Evolutionary conservation across 2,888 invertebrate species (phyloP), one percentile per base, ranked within the genome.

Genomic region (Idaea aversata): DNA sequence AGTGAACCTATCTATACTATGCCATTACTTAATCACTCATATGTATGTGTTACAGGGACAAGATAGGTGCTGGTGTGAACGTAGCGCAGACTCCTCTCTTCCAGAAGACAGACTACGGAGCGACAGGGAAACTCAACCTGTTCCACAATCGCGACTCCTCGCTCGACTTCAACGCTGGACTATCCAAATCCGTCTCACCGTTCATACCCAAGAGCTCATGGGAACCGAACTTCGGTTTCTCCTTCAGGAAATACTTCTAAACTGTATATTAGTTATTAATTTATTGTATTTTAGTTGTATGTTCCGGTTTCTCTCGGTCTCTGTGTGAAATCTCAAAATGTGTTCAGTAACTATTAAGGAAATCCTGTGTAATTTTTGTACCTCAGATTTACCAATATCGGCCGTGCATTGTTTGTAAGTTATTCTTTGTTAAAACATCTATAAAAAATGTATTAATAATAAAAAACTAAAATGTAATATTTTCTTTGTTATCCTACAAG

Each of bases 111-210:
- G 84, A 84, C 66, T 80, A 80, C 70, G 82, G 83, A 0, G 80
- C 80, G 0, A 75, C 58, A 15, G 84, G 84, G 0, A 85, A 84
- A 58, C 65, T 84, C 61, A 85, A 85, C 70, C 64, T 85, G 35
- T 83, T 81, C 71, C 76, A 71, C 2, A 65, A 63, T 5, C 75
- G 70, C 0, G 62, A 69, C 47, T 71, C 73, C 0, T 82, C 85
- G 1, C 62, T 85, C n/a, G 85, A 85, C 74, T 78, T 85, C 59
- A 83, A 76, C 65, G 84, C 85, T 35, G 85, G 84, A 1, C 62
- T 77, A 16, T 75, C 76, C 63, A 81, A 78, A 64, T 81, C 83
- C 4, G 72, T 80, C 15, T 80, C 82, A 0, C 84, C 85, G 0
- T 79, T 70, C 63, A 71, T 80, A 57, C 72, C 74, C 7, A 75